A percentile compares a stretch with the other conserved stretches of the same genome.
These are phyloP conservation scores for Apis mellifera DNA, from an alignment of 1,140 invertebrate species.

Conservation along the genomic window DNA sequence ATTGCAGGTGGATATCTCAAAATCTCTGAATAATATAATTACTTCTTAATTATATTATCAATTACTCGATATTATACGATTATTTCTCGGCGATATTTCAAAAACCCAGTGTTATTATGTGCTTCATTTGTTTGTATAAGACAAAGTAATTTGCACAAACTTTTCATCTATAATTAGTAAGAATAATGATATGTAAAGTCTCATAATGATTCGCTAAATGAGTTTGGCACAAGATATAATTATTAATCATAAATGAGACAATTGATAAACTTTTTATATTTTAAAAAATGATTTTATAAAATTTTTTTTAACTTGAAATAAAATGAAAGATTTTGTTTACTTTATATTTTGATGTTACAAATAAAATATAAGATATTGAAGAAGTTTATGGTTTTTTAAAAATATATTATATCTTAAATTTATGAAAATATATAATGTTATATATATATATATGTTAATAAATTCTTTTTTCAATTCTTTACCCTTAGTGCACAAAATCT, in stretches of 20 bases:
- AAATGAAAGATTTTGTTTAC: not conserved
- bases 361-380: not conserved
- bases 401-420: not conserved
- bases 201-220: not conserved
- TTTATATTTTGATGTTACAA: not conserved
- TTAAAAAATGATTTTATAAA: not conserved
- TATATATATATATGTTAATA: too few species aligned
- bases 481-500: slow-evolving; percentile 27
- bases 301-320: not conserved
- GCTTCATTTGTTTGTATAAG: slow-evolving; percentile 8
- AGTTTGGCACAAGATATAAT: not conserved
- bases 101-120: not conserved
- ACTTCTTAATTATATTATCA: slow-evolving; percentile 21
- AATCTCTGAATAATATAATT: slow-evolving; percentile 35
- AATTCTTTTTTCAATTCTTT: not conserved
- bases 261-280: not conserved
- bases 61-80: slow-evolving; percentile 9
- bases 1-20: slow-evolving; percentile 34
- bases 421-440: not conserved
- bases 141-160: slow-evolving; percentile 23
- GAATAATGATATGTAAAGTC: not conserved
- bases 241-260: not conserved
- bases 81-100: slow-evolving; percentile 23
- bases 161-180: not conserved
- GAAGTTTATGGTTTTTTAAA: not conserved